These are phyloP conservation scores for Chrysocyon brachyurus DNA, from an alignment of 2,797 vertebrate species.

Conservation along the genomic window DNA sequence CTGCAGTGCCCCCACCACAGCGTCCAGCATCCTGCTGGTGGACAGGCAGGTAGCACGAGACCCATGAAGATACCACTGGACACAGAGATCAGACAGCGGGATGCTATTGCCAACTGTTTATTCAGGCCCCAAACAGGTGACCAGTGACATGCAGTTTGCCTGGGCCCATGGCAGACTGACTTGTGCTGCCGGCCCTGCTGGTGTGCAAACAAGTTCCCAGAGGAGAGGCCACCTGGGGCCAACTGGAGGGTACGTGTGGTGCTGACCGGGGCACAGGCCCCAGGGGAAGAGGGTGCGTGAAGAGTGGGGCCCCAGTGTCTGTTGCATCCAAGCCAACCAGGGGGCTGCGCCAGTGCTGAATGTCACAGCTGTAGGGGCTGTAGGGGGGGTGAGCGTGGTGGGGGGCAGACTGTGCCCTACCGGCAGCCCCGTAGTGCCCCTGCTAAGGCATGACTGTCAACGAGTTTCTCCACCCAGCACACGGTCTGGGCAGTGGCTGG, in stretches of 20 bases:
- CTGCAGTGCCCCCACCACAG: too few relatives aligned
- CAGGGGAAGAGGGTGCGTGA: not conserved
- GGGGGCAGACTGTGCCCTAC: not conserved
- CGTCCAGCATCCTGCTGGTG: fast-evolving
- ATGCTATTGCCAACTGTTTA: conserved; percentile 2
- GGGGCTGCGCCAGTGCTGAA: not conserved
- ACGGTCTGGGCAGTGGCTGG: conserved; percentile 39
- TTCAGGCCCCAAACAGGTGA: not conserved
- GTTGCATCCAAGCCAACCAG: not conserved
- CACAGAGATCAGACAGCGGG: fast-evolving
- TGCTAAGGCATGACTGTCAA: not conserved
- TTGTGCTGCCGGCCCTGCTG: not conserved
- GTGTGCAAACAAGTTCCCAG: not conserved
- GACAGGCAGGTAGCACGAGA: not conserved
- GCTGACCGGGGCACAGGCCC: not conserved
- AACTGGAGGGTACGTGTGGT: fast-evolving
- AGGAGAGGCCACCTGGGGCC: not conserved
- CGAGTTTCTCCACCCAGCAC: not conserved
- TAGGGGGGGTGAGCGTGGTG: not conserved
- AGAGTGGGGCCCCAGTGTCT: not conserved
- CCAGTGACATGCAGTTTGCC: not conserved
- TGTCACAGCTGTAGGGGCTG: not conserved
- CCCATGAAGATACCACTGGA: fast-evolving
- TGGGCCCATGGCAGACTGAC: not conserved
- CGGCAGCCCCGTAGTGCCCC: not conserved